These are phyloP conservation scores for Tragelaphus strepsiceros DNA, from an alignment of 2,113 vertebrate species.

Conservation along the genomic window DNA sequence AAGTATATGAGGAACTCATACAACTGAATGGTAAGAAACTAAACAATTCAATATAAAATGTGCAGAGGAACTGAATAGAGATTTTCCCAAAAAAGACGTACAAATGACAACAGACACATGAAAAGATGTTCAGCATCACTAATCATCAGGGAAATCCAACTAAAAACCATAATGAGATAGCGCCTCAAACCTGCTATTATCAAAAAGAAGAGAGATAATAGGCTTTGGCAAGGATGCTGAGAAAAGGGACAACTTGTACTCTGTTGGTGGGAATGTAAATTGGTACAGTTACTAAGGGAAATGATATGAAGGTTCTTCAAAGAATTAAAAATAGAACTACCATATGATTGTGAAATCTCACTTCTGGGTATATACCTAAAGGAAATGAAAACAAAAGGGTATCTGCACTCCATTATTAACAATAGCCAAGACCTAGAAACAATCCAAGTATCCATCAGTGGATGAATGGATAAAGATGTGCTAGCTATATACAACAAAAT, in stretches of 20 bases:
- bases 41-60: neutral
- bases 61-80: neutral
- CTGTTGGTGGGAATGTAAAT: neutral
- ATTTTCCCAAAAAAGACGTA: neutral
- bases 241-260: neutral
- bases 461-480: neutral
- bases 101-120: neutral
- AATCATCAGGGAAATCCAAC: neutral
- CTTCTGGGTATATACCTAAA: neutral
- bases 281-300: neutral
- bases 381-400: neutral
- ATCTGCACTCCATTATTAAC: neutral
- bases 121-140: neutral
- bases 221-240: neutral
- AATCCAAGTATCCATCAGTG: neutral
- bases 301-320: neutral
- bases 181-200: neutral
- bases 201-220: neutral
- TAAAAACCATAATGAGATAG: neutral
- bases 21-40: neutral
- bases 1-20: neutral
- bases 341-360: neutral
- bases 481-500: neutral
- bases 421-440: neutral
- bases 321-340: neutral